Base-by-base conservation (phyloP, 2,888 invertebrate genomes). In the Hypselothyrea guttata region DNA sequence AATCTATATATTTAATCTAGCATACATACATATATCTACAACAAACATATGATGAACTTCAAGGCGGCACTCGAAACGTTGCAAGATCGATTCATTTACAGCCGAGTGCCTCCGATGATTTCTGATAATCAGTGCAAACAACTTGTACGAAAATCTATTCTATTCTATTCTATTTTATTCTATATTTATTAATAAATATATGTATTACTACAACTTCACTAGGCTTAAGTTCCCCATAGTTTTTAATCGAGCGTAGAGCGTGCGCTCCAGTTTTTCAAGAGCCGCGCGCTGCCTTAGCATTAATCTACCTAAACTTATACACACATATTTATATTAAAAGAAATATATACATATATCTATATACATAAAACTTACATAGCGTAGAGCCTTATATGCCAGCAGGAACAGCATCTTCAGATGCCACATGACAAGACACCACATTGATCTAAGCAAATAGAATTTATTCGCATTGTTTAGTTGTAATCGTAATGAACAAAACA, bases 121-220 rank as follows among this genome's bases (percentile, higher is more conserved):
- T 82, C 73, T 68, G 76, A 82, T 78, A 79, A 78, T 79, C 83
- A 79, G 71, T 78, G 76, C 71, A 75, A 83, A 68, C 22, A 22
- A 65, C 33, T 49, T 57, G 76, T 65, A 72, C 56, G n/a, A n/a
- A 74, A 71, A 22, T 22, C 22, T 22, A 22, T 22, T 22, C 22
- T 22, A 22, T 22, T n/a, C 22, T 22, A 22, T 22, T 5, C 5
- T 4, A 22, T 22, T 4, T 22, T 22, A 53, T 45, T 60, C 53
- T 60, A 65, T 49, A 38, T 52, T 27, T 28, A 44, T 22, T n/a
- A n/a, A 31, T 33, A 59, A 52, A 48, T 33, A 63, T 58, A 59
- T 76, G 78, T 79, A 79, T 83, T 78, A 78, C 61, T 59, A 71
- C 57, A 56, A 52, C 73, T 79, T 76, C 74, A 64, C 58, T 79